A percentile compares a stretch with the other conserved stretches of the same genome.
These are phyloP conservation scores for Hapalemur alaotrensis DNA, from an alignment of 2,797 vertebrate genomes.

Conservation along the genomic window DNA sequence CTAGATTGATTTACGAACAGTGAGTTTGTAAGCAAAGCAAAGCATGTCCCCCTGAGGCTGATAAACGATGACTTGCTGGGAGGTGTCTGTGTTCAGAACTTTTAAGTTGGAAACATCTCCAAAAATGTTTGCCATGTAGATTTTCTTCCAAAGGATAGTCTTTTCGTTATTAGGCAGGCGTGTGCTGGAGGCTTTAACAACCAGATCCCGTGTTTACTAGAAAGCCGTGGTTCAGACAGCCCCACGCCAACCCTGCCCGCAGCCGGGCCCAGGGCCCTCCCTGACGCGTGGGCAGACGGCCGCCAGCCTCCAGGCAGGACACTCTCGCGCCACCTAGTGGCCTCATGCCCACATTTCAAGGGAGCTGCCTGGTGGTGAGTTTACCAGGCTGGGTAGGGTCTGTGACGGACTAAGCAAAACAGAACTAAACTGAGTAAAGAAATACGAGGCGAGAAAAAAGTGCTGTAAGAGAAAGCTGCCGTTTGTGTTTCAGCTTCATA, in stretches of 20 bases:
- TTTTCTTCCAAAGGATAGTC: neutral
- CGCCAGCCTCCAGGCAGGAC: neutral
- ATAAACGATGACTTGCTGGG: neutral
- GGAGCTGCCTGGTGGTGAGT: neutral
- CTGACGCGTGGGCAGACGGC: accelerated
- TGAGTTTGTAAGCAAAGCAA: neutral
- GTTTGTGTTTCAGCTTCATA: neutral
- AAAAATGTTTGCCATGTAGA: neutral
- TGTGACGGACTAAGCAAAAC: neutral
- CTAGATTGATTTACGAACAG: neutral
- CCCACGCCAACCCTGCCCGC: neutral
- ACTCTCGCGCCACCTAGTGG: conserved; percentile 10
- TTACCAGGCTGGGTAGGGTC: neutral
- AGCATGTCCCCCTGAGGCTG: neutral
- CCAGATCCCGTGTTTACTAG: neutral
- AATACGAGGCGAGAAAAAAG: too few relatives aligned
- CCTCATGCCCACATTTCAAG: neutral
- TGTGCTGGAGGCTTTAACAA: neutral
- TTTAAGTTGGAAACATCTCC: neutral
- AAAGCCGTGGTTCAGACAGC: neutral
- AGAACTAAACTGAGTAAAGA: neutral
- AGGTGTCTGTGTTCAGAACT: neutral
- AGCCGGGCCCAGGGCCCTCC: neutral
- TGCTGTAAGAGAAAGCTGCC: neutral
- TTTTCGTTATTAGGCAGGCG: neutral